These are phyloP conservation scores for Pterocles orientalis DNA, from an alignment of 2,113 vertebrate species.

Conservation along the genomic window DNA sequence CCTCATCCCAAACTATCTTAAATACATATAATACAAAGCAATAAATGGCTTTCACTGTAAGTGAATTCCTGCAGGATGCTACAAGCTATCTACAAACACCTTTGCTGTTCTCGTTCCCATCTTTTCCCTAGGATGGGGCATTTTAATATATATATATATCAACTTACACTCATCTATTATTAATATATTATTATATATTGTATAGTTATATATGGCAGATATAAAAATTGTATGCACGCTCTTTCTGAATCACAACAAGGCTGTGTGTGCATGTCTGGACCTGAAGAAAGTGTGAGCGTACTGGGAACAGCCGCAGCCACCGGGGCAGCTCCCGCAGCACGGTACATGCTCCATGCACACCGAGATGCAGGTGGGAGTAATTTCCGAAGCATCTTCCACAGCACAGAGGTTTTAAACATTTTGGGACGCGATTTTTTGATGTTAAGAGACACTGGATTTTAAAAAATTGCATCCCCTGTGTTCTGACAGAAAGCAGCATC, in stretches of 20 bases:
- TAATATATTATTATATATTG: no score
- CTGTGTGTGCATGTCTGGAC: not conserved
- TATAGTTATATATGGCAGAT: not conserved
- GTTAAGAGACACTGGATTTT: not conserved
- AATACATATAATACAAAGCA: not conserved
- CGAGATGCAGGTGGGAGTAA: not conserved
- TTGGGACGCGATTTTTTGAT: not conserved
- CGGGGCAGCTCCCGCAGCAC: not conserved
- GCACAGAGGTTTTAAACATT: not conserved
- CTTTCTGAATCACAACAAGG: no score
- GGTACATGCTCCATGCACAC: fast-evolving
- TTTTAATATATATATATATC: not conserved
- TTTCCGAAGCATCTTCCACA: not conserved
- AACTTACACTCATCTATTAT: not conserved
- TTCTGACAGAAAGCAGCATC: not conserved
- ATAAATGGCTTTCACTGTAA: not conserved
- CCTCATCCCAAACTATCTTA: not conserved
- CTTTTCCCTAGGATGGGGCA: not conserved
- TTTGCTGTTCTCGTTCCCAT: not conserved
- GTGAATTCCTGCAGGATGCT: not conserved
- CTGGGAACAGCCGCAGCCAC: not conserved
- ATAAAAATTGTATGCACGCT: not conserved
- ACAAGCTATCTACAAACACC: not conserved
- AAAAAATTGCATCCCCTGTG: not conserved
- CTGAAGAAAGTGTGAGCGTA: not conserved